Evolutionary conservation across 2,113 vertebrate genomes (phyloP), one percentile per base, ranked within the genome.

Genomic region (Ciconia stormi): DNA sequence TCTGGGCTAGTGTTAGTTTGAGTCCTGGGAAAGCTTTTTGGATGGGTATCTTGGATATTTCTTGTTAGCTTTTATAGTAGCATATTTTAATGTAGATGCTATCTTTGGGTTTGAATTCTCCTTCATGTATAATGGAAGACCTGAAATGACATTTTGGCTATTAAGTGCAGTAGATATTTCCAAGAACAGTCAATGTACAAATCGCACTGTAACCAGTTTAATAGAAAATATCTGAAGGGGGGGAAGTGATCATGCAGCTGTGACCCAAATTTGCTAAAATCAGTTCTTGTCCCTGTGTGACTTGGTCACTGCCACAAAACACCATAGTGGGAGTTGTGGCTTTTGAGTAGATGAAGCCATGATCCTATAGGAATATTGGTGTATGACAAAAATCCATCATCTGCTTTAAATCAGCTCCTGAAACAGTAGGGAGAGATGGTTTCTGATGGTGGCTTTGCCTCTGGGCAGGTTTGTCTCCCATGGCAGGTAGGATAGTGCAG

Each of bases 1-100:
- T 95, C 96, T 95, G 95, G 94, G 93, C 94, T 61, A 89, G 91
- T 42, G 82, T 83, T 66, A 55, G 84, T 77, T 11, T 78, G 82
- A 82, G 82, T 90, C 86, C 94, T 95, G 96, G 94, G 96, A 96
- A 97, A 96, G 78, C 59, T 95, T 95, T 82, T 85, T 95, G 96
- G 95, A 86, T 72, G 96, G 76, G 27, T 87, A 20, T 83, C 66
- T 86, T 87, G 82, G 82, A 36, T 76, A 16, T 38, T 85, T 82
- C 78, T 83, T 27, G 40, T 29, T 61, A 42, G 94, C 84, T 94
- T 90, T 93, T 86, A 63, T 49, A 84, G 95, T 52, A 95, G 87
- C 79, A 32, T 59, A 56, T 89, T 93, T 92, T 44, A 19, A 13
- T 58, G 30, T 1, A 34, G 87, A 78, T 89, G 79, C 76, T 90